Evolutionary conservation across 2,113 vertebrate genomes (phyloP).

Genomic region (Illadopsis cleaveri): DNA sequence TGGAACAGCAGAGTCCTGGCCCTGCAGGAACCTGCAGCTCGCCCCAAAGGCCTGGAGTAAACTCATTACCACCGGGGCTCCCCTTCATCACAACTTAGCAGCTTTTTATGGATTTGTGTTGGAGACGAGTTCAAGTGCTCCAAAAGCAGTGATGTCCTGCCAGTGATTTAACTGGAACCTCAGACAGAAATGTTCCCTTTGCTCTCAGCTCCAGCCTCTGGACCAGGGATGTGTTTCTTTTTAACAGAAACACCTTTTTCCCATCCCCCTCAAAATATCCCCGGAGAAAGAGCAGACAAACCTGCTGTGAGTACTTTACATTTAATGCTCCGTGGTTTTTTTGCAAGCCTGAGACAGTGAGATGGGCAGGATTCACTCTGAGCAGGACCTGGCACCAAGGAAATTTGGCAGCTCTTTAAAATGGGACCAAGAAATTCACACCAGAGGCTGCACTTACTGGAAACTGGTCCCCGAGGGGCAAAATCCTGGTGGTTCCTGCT

Average conservation of each 20-base stretch:
- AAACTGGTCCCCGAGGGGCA: background rate
- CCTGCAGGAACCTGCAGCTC: background rate
- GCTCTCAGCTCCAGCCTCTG: constrained; percentile 22
- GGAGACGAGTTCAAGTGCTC: constrained; percentile 52
- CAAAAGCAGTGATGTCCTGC: constrained; percentile 62
- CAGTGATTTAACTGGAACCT: constrained; percentile 45
- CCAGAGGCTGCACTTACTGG: constrained; percentile 27
- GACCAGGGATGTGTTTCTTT: background rate
- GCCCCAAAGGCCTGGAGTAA: background rate
- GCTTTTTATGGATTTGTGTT: constrained; percentile 67
- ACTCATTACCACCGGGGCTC: background rate
- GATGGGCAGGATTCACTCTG: background rate
- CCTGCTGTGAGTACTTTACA: background rate
- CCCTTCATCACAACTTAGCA: constrained; percentile 39
- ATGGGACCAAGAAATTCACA: background rate
- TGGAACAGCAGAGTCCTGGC: background rate
- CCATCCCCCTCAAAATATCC: background rate
- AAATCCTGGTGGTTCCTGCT: background rate
- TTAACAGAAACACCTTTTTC: background rate
- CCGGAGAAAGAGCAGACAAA: background rate
- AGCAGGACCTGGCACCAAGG: background rate
- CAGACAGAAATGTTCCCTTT: constrained; percentile 51
- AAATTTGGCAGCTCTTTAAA: background rate
- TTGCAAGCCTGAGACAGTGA: background rate
- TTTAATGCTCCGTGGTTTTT: background rate